Base-by-base conservation (phyloP, 1,140 invertebrate species). In the Euura saliciscinereae region DNA sequence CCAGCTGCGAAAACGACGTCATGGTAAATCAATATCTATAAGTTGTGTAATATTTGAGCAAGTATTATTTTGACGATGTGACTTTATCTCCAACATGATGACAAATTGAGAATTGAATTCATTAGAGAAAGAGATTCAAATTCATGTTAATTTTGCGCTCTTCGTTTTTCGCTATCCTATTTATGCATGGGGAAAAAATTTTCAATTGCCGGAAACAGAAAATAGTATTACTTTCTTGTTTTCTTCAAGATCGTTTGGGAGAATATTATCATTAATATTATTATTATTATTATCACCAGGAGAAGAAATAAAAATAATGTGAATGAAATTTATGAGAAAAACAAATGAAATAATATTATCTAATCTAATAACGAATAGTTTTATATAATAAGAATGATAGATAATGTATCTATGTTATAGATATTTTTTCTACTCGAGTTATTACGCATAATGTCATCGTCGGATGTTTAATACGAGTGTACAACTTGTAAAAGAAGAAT, bases 401-500 rank as follows among this genome's bases (percentile, higher is more conserved):
- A 80, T 76, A 73, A 77, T 81, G 74, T 82, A 78, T 81, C 78
- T 81, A 59, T 59, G 80, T 82, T 82, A 78, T 80, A 82, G 78
- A 81, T 83, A 82, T 83, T 82, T 83, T 83, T 83, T 83, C 81
- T 83, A 83, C 80, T 81, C 77, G 73, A 82, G 74, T 80, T 82
- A 78, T 28, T 28, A 28, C 79, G 79, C 77, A 80, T 80, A 80
- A 28, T 28, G 28, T 28, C 28, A 28, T 59, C 76, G 77, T 83
- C 76, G 78, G 78, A 80, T 80, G 77, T 80, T 79, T 77, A 28
- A 28, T 28, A 69, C 74, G 69, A 79, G 78, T 76, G 75, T 78
- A 79, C 28, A 1, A 28, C 76, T 82, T 80, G 76, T 82, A 80
- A 77, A 77, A 80, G 73, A 68, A 78, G 79, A 76, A 28, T 28